A percentile compares a stretch with the other conserved stretches of the same genome.
Conservation (phyloP, 2,113 vertebrate genomes). For the Thunnus thynnus region DNA sequence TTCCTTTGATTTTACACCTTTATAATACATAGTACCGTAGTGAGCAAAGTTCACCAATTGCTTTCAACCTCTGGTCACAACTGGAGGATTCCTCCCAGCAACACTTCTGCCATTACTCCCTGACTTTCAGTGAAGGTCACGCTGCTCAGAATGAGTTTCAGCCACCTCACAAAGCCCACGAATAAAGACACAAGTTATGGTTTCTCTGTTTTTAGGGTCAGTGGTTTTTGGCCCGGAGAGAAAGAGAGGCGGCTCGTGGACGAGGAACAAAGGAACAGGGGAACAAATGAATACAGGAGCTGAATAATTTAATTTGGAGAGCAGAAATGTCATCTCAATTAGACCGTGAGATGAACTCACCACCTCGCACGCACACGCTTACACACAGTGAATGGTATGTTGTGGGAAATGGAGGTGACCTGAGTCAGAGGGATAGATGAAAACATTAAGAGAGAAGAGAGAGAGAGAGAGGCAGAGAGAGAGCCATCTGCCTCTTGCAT, state of each 20-base stretch:
- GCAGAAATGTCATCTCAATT: constrained; percentile 72
- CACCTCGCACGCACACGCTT: constrained; percentile 13
- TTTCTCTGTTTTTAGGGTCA: constrained; percentile 67
- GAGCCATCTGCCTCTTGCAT: constrained; percentile 53
- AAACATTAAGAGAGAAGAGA: constrained; percentile 28
- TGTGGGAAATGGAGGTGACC: constrained; percentile 46
- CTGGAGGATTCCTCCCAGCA: constrained; percentile 26
- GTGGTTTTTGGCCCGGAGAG: constrained; percentile 60
- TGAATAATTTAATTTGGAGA: constrained; percentile 77
- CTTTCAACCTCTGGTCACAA: constrained; percentile 31
- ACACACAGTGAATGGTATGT: constrained; percentile 14
- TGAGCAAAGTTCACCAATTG: constrained; percentile 22
- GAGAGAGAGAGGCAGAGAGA: neutral
- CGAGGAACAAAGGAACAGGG: constrained; percentile 54
- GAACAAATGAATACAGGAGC: constrained; percentile 67
- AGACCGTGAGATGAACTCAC: constrained; percentile 60
- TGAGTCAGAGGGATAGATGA: constrained; percentile 29
- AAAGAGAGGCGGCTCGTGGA: constrained; percentile 49
- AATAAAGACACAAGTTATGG: constrained; percentile 52
- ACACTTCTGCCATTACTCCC: constrained; percentile 10
- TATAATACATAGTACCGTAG: neutral
- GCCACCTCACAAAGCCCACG: constrained; percentile 32
- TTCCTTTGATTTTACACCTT: constrained; percentile 19
- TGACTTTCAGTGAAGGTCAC: constrained; percentile 56
- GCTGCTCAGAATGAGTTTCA: constrained; percentile 29